These are phyloP conservation scores for Dendropsophus ebraccatus DNA, from an alignment of 2,113 vertebrate genomes.

Conservation along the genomic window DNA sequence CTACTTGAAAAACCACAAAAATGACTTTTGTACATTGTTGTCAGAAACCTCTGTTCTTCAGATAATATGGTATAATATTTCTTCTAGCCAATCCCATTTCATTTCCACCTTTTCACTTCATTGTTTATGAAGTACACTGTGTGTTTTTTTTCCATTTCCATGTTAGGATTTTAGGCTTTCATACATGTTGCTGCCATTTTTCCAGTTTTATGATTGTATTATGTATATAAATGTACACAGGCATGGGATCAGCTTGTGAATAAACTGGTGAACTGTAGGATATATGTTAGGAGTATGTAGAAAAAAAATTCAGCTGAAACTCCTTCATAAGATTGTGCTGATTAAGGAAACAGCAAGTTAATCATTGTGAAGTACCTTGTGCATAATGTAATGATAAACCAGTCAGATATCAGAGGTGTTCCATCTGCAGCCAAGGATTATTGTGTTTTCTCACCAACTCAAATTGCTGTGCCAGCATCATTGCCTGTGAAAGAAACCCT, in stretches of 20 bases:
- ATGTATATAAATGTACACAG: too few species aligned
- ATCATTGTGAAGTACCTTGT: conserved; percentile 9
- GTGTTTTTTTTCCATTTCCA: not conserved
- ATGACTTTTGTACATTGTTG: conserved; percentile 19
- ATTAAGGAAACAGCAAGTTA: conserved; percentile 30
- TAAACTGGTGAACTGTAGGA: not conserved
- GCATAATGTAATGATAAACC: conserved; percentile 21
- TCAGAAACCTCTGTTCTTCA: not conserved
- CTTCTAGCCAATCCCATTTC: not conserved
- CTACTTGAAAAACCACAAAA: conserved; percentile 28
- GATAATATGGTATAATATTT: not conserved
- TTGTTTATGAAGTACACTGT: not conserved
- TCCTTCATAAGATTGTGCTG: not conserved
- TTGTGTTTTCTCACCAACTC: not conserved
- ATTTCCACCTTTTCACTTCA: not conserved
- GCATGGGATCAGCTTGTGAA: too few species aligned
- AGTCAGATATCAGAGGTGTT: not conserved
- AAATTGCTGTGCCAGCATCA: not conserved
- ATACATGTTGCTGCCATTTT: not conserved
- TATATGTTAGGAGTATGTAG: not conserved
- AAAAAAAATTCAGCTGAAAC: conserved; percentile 1
- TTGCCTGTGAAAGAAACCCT: too few species aligned
- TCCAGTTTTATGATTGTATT: not conserved
- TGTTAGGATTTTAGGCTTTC: not conserved
- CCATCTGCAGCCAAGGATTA: not conserved